phyloP scores from a whole-genome alignment of 1,140 invertebrate species.

The Drosophila prosaltans region DNA sequence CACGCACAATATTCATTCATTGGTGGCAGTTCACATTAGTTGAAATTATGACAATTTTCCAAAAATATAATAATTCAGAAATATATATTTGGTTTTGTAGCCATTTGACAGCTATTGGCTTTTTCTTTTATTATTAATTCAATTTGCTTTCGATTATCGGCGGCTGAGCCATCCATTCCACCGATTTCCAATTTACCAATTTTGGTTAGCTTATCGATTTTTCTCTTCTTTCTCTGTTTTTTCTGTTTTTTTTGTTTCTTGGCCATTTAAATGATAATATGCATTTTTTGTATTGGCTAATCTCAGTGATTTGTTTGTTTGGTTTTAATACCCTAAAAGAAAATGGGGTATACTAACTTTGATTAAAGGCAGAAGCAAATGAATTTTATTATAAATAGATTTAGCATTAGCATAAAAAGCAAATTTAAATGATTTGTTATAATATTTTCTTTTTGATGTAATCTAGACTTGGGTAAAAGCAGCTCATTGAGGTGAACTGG shows the following conservation, averaged over 20 bases:
- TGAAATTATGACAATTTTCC: constrained; percentile 75
- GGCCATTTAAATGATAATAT: constrained; percentile 61
- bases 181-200: constrained; percentile 39
- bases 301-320: constrained; percentile 47
- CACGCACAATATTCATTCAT: constrained; percentile 43
- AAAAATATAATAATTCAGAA: constrained; percentile 69
- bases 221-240: not conserved
- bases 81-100: constrained; percentile 42
- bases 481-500: too few species aligned
- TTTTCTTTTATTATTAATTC: constrained; percentile 69
- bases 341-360: not conserved
- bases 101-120: constrained; percentile 54
- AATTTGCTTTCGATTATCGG: constrained; percentile 75
- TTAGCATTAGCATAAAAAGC: too few species aligned
- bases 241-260: constrained; percentile 3
- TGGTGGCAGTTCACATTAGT: constrained; percentile 61
- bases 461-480: too few species aligned
- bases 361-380: too few species aligned
- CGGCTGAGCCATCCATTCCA: constrained; percentile 36
- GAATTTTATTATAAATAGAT: too few species aligned
- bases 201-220: constrained; percentile 39
- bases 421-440: too few species aligned
- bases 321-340: not conserved
- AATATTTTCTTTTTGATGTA: too few species aligned
- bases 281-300: constrained; percentile 49